Percentiles rank a stretch among this genome's conserved stretches.
These are phyloP conservation scores for Nylanderia fulva DNA, from an alignment of 1,140 invertebrate species.

Conservation along the genomic window DNA sequence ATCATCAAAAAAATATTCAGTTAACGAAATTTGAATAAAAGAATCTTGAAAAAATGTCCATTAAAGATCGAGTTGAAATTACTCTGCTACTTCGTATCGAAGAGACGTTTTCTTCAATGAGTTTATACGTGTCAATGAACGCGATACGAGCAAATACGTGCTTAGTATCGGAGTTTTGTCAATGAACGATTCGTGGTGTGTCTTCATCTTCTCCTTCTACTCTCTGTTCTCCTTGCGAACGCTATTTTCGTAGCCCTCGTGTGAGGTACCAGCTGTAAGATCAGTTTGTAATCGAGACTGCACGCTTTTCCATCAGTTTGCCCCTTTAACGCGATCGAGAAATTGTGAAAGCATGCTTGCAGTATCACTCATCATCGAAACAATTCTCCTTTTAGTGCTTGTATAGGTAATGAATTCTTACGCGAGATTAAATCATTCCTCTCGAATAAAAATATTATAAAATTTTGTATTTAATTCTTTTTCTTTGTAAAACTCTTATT, in stretches of 20 bases:
- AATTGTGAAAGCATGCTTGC: background rate
- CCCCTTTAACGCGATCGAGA: background rate
- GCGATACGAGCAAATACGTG: constrained; percentile 14
- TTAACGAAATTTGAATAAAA: background rate
- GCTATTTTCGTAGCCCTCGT: constrained; percentile 31
- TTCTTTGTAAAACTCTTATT: background rate
- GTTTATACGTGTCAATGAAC: constrained; percentile 28
- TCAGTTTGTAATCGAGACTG: constrained; percentile 1
- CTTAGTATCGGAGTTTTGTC: constrained; percentile 11
- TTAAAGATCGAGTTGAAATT: background rate
- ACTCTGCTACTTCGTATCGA: too few species aligned
- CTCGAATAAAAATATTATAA: background rate
- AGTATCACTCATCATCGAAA: background rate
- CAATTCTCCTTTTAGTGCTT: background rate
- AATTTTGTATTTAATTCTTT: background rate
- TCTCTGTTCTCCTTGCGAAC: background rate
- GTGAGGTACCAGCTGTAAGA: constrained; percentile 11
- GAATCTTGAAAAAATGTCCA: background rate
- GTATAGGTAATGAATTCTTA: background rate
- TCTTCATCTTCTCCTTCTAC: background rate
- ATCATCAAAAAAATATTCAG: too few species aligned
- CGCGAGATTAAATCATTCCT: background rate
- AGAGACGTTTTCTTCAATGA: constrained; percentile 17
- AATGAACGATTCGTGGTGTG: constrained; percentile 11
- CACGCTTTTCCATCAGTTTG: background rate